Conservation (phyloP, 2,888 invertebrate species). For the Yponomeuta malinellus region DNA sequence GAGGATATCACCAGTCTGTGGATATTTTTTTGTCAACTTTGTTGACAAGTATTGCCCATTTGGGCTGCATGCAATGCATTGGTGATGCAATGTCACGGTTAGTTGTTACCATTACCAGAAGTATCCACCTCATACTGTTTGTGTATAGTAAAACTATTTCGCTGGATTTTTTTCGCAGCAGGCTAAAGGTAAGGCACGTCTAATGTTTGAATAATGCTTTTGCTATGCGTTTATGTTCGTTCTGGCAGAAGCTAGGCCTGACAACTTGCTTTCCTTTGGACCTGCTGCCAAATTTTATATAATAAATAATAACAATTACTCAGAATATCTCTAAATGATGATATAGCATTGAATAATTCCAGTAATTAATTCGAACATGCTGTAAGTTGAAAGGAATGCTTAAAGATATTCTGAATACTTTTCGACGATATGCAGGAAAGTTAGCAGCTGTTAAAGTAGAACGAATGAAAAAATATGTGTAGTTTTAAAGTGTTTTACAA, state of each 20-base stretch:
- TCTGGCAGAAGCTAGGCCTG: no score
- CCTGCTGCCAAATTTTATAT: not conserved
- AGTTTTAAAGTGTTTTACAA: no score
- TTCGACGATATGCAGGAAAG: not conserved
- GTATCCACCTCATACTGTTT: not conserved
- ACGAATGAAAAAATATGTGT: no score
- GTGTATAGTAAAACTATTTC: no score
- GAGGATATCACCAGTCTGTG: not conserved
- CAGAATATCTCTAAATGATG: not conserved
- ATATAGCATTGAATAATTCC: not conserved
- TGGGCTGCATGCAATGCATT: not conserved
- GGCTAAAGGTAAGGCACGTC: no score
- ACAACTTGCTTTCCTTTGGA: not conserved
- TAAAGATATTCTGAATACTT: not conserved
- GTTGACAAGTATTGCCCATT: not conserved
- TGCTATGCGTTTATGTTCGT: no score
- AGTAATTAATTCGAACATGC: not conserved
- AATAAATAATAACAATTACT: not conserved
- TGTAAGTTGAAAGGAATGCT: not conserved
- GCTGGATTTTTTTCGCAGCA: no score
- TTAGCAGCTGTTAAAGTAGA: no score
- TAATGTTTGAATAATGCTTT: no score
- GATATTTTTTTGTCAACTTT: not conserved
- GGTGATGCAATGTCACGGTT: not conserved
- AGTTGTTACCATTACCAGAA: not conserved